These are phyloP conservation scores for Limnephilus marmoratus DNA, from an alignment of 2,888 invertebrate species.

Conservation along the genomic window DNA sequence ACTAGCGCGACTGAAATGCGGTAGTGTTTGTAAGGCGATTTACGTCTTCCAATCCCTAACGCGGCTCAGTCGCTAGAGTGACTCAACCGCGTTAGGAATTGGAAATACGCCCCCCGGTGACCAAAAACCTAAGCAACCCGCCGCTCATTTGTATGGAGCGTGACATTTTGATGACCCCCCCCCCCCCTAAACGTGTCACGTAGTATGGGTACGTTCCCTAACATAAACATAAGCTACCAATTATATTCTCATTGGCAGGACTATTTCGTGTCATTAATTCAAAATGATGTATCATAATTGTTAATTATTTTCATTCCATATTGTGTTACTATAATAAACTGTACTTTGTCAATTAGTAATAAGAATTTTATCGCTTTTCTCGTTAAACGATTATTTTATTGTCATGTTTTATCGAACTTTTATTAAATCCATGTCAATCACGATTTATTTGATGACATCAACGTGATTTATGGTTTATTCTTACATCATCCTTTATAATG, in stretches of 20 bases:
- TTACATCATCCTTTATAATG: neutral
- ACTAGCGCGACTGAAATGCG: too few species aligned
- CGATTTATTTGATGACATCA: neutral
- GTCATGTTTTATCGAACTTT: conserved; percentile 1
- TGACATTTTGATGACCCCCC: too few species aligned
- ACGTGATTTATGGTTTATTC: neutral
- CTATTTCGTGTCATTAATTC: neutral
- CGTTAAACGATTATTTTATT: conserved; percentile 36
- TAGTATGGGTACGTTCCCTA: too few species aligned
- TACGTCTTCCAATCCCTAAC: too few species aligned
- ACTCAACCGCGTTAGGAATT: too few species aligned
- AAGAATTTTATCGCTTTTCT: conserved; percentile 33
- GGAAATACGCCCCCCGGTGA: too few species aligned
- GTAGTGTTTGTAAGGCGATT: too few species aligned
- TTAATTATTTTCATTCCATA: neutral
- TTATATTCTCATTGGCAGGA: too few species aligned
- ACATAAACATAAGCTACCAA: neutral
- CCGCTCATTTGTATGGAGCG: too few species aligned
- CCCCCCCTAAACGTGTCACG: too few species aligned
- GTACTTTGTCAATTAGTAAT: neutral
- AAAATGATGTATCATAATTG: neutral
- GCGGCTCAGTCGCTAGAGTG: too few species aligned
- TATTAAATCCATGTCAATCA: conserved; percentile 5
- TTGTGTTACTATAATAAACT: neutral
- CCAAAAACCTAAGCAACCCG: too few species aligned